A percentile compares a stretch with the other conserved stretches of the same genome.
Conservation (phyloP, 2,888 invertebrate species). For the Ormyrus pomaceus region DNA sequence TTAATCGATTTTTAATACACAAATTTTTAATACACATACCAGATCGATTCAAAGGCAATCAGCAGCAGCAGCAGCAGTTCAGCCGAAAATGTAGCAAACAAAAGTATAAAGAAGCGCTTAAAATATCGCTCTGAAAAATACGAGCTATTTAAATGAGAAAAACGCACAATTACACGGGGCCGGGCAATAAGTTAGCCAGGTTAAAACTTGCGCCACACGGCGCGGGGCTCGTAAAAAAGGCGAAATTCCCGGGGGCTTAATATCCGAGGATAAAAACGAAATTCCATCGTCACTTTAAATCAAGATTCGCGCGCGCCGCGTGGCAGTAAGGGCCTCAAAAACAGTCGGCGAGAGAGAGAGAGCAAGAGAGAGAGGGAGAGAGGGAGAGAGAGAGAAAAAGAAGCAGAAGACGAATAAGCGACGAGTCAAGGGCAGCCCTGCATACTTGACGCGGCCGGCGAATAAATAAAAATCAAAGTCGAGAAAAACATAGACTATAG, state of each 20-base stretch:
- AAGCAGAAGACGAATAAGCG: background rate
- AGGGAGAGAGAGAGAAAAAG: background rate
- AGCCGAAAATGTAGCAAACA: background rate
- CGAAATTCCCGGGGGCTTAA: constrained; percentile 29
- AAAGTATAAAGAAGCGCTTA: background rate
- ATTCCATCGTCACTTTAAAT: constrained; percentile 52
- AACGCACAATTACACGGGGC: background rate
- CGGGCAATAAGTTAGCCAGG: constrained; percentile 19
- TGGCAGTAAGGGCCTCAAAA: constrained; percentile 7
- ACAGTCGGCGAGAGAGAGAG: background rate
- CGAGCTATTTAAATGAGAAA: background rate
- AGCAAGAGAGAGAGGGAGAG: background rate
- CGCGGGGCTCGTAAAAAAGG: constrained; percentile 3
- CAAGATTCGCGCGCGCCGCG: constrained; percentile 32
- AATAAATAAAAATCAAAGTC: constrained; percentile 51
- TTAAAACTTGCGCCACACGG: background rate
- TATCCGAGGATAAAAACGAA: constrained; percentile 34
- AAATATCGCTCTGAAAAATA: background rate
- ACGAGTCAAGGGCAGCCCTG: constrained; percentile 41
- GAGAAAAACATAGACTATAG: constrained; percentile 44
- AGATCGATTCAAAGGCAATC: too few species aligned
- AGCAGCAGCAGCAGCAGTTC: too few species aligned
- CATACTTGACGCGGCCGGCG: constrained; percentile 27
- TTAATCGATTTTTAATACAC: too few species aligned
- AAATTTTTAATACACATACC: too few species aligned